Evolutionary conservation across 2,888 invertebrate genomes (phyloP).

Genomic region (Catocala sponsa): DNA sequence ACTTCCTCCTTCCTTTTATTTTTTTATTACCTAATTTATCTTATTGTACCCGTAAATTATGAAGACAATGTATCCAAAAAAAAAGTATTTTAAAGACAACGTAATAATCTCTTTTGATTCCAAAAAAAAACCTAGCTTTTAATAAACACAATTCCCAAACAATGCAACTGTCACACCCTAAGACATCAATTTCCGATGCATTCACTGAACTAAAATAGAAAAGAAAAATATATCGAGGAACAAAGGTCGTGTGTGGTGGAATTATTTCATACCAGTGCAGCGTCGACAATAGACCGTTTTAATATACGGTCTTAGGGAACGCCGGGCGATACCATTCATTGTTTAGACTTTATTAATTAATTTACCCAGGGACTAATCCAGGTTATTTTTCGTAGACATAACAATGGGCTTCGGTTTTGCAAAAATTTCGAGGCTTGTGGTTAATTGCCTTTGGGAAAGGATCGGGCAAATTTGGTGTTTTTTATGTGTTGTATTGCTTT

Average conservation of each 20-base stretch:
- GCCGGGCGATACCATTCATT: conserved; percentile 56
- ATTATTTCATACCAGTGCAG: conserved; percentile 26
- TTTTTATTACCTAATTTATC: too few species aligned
- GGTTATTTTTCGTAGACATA: conserved; percentile 53
- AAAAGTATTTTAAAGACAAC: too few species aligned
- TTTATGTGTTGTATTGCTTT: conserved; percentile 13
- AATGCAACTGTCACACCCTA: conserved; percentile 40
- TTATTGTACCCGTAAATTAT: too few species aligned
- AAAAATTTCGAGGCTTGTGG: conserved; percentile 41
- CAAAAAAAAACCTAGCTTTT: background rate
- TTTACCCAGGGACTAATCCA: conserved; percentile 61
- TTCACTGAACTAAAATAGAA: conserved; percentile 45
- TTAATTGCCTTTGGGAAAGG: conserved; percentile 43
- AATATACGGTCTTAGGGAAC: conserved; percentile 59
- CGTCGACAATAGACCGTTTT: conserved; percentile 55
- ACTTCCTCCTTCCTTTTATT: too few species aligned
- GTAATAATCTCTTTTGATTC: too few species aligned
- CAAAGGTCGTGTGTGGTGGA: conserved; percentile 32
- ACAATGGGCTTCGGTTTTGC: conserved; percentile 48
- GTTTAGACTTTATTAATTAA: conserved; percentile 65
- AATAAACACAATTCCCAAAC: conserved; percentile 22
- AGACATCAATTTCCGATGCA: conserved; percentile 53
- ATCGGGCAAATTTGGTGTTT: conserved; percentile 22
- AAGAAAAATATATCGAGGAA: conserved; percentile 38
- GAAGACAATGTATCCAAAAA: too few species aligned